These are phyloP conservation scores for Propithecus coquereli DNA, from an alignment of 2,113 vertebrate genomes.

Conservation along the genomic window DNA sequence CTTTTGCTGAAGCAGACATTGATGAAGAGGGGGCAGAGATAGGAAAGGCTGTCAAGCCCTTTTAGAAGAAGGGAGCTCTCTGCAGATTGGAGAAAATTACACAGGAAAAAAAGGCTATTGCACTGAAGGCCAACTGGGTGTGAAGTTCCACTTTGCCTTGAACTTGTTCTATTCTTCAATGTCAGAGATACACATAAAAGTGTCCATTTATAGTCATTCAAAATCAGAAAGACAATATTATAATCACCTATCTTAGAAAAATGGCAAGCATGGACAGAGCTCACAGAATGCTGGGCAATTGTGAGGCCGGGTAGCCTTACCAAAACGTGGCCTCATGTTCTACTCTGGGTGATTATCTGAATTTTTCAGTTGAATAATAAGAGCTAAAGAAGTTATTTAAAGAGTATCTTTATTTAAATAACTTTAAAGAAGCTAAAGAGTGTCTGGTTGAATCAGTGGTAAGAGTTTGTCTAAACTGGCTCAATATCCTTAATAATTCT, in stretches of 20 bases:
- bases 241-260: background rate
- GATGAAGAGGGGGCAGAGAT: background rate
- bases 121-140: background rate
- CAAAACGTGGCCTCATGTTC: background rate
- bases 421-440: background rate
- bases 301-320: background rate
- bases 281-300: background rate
- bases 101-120: background rate
- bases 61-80: background rate
- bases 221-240: background rate
- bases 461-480: no score
- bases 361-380: background rate
- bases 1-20: conserved; percentile 33
- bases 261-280: background rate
- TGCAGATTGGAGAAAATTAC: background rate
- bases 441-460: background rate
- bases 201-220: background rate
- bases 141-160: background rate
- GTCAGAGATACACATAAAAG: background rate
- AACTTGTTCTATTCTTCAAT: background rate
- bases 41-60: background rate
- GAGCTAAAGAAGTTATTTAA: background rate
- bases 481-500: background rate
- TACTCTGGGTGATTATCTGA: background rate
- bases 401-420: no score